Evolutionary conservation across 1,140 invertebrate genomes (phyloP).

Genomic region (Tribolium castaneum): DNA sequence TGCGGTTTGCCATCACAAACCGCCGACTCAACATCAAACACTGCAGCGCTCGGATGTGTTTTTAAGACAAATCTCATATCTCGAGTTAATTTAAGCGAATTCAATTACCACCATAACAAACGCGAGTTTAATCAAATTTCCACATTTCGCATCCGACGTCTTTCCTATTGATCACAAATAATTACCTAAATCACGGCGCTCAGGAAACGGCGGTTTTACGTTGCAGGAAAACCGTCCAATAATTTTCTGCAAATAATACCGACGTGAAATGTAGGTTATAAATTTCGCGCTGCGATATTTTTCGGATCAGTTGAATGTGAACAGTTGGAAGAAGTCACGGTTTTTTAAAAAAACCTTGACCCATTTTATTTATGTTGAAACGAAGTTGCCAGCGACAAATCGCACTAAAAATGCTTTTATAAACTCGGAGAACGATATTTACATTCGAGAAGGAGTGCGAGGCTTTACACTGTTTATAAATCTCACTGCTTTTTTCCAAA

Average conservation of each 20-base stretch:
- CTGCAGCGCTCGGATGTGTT: neutral
- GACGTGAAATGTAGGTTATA: conserved; percentile 3
- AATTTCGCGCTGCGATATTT: conserved; percentile 11
- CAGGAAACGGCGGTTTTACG: neutral
- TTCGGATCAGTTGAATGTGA: conserved; percentile 5
- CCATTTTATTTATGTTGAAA: neutral
- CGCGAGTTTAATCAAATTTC: neutral
- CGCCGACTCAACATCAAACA: conserved; percentile 23
- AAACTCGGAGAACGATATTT: neutral
- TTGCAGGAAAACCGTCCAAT: conserved; percentile 1
- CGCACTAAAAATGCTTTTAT: neutral
- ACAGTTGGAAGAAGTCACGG: neutral
- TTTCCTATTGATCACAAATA: neutral
- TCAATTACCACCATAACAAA: neutral
- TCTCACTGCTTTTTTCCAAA: neutral
- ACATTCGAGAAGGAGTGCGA: neutral
- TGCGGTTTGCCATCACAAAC: conserved; percentile 1
- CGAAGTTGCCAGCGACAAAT: neutral
- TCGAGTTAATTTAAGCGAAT: neutral
- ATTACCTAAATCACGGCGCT: conserved; percentile 18
- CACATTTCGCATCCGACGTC: neutral
- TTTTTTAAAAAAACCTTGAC: conserved; percentile 7
- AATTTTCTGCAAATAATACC: neutral
- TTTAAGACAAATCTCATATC: neutral
- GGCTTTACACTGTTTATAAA: neutral